A percentile compares a stretch with the other conserved stretches of the same genome.
Evolutionary conservation across 2,797 vertebrate species (phyloP).

Genomic region (Poeciliopsis presidionis): DNA sequence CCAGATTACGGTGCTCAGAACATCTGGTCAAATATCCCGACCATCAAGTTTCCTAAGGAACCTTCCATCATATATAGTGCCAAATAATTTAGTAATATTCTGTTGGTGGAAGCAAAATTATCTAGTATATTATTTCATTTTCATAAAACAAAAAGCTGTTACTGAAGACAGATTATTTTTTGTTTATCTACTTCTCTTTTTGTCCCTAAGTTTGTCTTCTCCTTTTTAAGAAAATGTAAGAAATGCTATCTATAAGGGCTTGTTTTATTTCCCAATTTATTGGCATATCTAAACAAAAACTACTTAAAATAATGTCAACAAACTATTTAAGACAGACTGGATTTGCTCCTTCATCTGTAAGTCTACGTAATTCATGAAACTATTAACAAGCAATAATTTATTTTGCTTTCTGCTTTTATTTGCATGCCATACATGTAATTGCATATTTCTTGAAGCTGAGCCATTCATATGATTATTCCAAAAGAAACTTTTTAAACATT

Average conservation of each 20-base stretch:
- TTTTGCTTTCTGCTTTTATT: background rate
- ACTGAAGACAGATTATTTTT: background rate
- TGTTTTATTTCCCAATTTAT: background rate
- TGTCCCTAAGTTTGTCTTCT: background rate
- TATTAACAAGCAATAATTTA: background rate
- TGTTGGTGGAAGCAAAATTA: background rate
- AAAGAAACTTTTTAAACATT: slow-evolving; percentile 1
- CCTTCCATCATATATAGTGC: slow-evolving; percentile 14
- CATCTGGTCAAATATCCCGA: slow-evolving; percentile 63
- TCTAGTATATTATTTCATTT: background rate
- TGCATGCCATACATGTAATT: background rate
- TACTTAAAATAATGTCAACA: background rate
- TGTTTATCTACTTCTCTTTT: background rate
- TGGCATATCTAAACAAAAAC: background rate
- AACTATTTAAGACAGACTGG: background rate
- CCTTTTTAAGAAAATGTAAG: background rate
- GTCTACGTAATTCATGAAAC: slow-evolving; percentile 41
- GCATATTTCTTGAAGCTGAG: background rate
- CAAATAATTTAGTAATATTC: slow-evolving; percentile 10
- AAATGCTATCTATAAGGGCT: background rate
- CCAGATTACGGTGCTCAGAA: slow-evolving; percentile 61
- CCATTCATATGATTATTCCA: slow-evolving; percentile 10
- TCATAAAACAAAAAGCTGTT: background rate
- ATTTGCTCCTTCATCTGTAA: slow-evolving; percentile 3
- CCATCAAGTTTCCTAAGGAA: slow-evolving; percentile 15